Evolutionary conservation across 2,888 invertebrate species (phyloP), one percentile per base, ranked within the genome.

Genomic region (Ophion costatus): DNA sequence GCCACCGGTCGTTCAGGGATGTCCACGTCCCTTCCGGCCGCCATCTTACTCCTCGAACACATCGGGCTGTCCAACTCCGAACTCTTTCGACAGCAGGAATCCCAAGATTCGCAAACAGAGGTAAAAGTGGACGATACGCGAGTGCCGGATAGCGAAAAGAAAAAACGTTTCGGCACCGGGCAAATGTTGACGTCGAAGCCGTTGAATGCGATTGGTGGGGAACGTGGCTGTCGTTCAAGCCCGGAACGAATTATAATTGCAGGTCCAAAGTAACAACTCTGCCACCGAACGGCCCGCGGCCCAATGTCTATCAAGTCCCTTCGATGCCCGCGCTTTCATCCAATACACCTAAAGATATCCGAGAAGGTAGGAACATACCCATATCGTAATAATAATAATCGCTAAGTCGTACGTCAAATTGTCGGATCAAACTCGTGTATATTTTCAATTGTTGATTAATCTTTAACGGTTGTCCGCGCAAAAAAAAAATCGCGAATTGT

Each of bases 41-140:
- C 89, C 93, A 80, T 93, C 92, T 84, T 93, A 93, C 88, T 90
- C 92, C 9, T 93, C 93, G 29, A 93, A 92, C 87, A 87, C 90
- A 75, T 93, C 93, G 80, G 91, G 91, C 78, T 90, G 90, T 82
- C 92, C 92, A 71, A 92, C 92, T 20, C 91, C 92, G 11, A 92
- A 90, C 77, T 89, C 92, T 69, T 92, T 91, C 74, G 93, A 93
- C 82, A 91, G 92, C 59, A 91, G 92, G 83, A 93, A 90, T 88
- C 91, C 87, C 86, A 93, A 93, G 88, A 90, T 93, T 87, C 92
- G 93, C 74, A 93, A 93, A 91, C 92, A 91, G 85, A 93, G 93
- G 93, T 93, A 87, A 20, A 22, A 4, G 7, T 22, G 7, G 10
- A 22, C 59, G 20, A 59, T 22, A 9, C 22, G 20, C 59, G 22